These are phyloP conservation scores for Perccottus glenii DNA, from an alignment of 2,113 vertebrate genomes.

Conservation along the genomic window DNA sequence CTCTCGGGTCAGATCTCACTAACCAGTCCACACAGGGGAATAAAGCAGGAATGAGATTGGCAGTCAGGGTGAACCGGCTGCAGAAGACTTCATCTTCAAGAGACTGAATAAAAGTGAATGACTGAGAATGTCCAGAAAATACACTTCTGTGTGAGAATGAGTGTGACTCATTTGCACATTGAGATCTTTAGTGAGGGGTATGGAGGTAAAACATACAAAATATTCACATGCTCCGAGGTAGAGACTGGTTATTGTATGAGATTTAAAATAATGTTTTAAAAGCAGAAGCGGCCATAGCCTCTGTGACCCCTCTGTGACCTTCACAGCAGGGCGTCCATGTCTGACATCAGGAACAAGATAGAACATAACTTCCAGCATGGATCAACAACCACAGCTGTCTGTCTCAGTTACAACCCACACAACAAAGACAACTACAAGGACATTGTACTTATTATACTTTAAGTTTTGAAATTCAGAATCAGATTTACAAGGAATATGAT, in stretches of 20 bases:
- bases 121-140: constrained; percentile 19
- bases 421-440: too few species aligned
- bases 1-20: constrained; percentile 83
- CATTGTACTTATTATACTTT: too few species aligned
- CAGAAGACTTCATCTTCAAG: constrained; percentile 53
- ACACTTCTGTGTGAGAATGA: constrained; percentile 27
- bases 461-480: too few species aligned
- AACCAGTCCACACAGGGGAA: constrained; percentile 89
- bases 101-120: constrained; percentile 41
- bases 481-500: too few species aligned
- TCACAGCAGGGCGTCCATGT: constrained; percentile 83
- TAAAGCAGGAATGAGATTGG: constrained; percentile 84
- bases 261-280: background rate
- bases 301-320: constrained; percentile 79
- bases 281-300: constrained; percentile 63
- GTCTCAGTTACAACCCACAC: constrained; percentile 4
- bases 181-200: background rate
- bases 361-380: constrained; percentile 65
- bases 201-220: constrained; percentile 7
- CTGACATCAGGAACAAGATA: constrained; percentile 74
- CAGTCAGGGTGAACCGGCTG: constrained; percentile 43
- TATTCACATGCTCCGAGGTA: constrained; percentile 20
- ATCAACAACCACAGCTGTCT: constrained; percentile 58
- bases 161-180: constrained; percentile 6
- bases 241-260: background rate